Base-by-base conservation (phyloP, 2,113 vertebrate species). In the Cisticola juncidis region DNA sequence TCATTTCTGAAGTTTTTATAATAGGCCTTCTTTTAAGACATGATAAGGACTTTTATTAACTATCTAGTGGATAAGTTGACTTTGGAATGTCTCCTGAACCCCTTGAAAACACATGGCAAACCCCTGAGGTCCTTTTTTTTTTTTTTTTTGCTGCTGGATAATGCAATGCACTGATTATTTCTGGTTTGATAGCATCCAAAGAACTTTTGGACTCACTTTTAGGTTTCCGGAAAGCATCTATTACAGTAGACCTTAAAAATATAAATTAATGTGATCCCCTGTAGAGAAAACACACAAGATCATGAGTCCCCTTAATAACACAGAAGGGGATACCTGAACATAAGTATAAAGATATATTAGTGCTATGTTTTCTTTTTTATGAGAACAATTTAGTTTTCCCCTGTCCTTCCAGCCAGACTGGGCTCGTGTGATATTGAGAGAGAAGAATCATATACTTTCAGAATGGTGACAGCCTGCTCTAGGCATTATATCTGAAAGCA, bases 401-500 rank as follows among this genome's bases (percentile, higher is more conserved):
- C 65, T 64, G 57, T 66, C 70, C 78, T 94, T 96, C 81, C 74
- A 95, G 95, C 79, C 61, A 93, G 50, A 50, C 56, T 87, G 79
- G 68, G 66, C 65, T 76, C 44, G 57, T n/a, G 66, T 68, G 82
- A 96, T 96, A 94, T 70, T 92, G 88, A 79, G 18, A 92, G 53
- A 77, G 88, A 81, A 64, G 71, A 90, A 79, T 83, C 84, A 54
- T 84, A 95, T 93, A 91, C 71, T 86, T 95, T 93, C 66, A 74
- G 96, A 92, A 94, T 82, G 82, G 88, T 94, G 92, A 86, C 36
- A 79, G 87, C 76, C 93, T 85, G 88, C 91, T 87, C 80, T 80
- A 96, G 92, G 92, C 96, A 81, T 84, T 94, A 77, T 86, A 92
- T 96, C 94, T 95, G 83, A 97, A 97, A 97, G 94, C 68, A 94